Percentiles rank a stretch among this genome's conserved stretches.
These are phyloP conservation scores for Mimas tiliae DNA, from an alignment of 2,888 invertebrate genomes.

Conservation along the genomic window DNA sequence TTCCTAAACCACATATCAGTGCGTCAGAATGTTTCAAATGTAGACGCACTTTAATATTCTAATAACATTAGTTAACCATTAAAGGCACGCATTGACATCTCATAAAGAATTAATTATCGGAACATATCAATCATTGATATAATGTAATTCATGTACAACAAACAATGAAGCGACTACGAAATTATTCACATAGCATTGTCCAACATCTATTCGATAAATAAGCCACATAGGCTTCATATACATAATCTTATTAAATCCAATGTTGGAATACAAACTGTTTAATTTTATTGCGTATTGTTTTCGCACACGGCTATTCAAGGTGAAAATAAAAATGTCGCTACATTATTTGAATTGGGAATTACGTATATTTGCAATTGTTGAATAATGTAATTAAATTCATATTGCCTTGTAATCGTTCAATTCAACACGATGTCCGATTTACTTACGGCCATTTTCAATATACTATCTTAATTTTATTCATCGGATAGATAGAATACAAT, in stretches of 20 bases:
- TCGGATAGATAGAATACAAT: too few relatives aligned
- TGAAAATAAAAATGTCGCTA: slow-evolving; percentile 9
- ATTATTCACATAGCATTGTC: slow-evolving; percentile 1
- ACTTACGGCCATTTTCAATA: too few relatives aligned
- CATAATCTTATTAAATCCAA: neutral
- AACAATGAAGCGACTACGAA: neutral
- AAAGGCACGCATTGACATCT: neutral
- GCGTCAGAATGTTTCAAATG: too few relatives aligned
- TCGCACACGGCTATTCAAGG: slow-evolving; percentile 3
- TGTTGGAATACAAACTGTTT: neutral
- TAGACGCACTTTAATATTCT: neutral
- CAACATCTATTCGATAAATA: too few relatives aligned
- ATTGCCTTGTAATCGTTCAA: too few relatives aligned
- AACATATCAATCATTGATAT: slow-evolving; percentile 11
- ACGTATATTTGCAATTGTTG: neutral
- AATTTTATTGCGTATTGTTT: slow-evolving; percentile 8
- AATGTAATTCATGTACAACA: neutral
- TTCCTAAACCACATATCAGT: too few relatives aligned
- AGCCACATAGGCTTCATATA: neutral
- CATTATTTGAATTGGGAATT: slow-evolving; percentile 4
- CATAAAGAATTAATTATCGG: neutral
- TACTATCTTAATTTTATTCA: too few relatives aligned
- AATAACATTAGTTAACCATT: slow-evolving; percentile 4
- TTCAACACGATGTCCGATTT: too few relatives aligned
- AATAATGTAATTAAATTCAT: neutral